Evolutionary conservation across 2,797 vertebrate genomes (phyloP), one percentile per base, ranked within the genome.

Genomic region (Borostomias antarcticus): DNA sequence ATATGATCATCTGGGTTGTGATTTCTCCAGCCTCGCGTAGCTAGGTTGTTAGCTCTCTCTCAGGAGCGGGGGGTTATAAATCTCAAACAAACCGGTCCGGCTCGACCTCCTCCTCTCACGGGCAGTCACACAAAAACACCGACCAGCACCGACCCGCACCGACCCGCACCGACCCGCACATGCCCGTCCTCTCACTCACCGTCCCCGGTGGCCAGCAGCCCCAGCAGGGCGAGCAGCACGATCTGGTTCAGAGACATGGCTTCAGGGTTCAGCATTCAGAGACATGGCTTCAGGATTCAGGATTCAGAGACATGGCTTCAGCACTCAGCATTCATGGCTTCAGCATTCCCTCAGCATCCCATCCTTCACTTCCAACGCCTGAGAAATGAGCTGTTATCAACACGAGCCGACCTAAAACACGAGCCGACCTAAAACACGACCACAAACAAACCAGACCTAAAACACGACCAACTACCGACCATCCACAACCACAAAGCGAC

Each of bases 201-300:
- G 28, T 86, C 66, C 72, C 84, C 85, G 82, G 82, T 68, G 23
- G 80, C 77, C 74, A 70, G 80, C 25, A 78, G 81, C 75, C 88
- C 90, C 11, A 75, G 10, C 77, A 93, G 88, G 85, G 82, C 81
- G 60, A 92, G 72, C 70, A 92, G 72, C 68, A 85, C 79, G 21
- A 67, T 75, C 75, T 69, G 78, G 82, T 72, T 90, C 17, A 88
- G 21, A 91, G 87, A 80, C 93, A 94, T 94, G 70, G 78, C 87
- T 86, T 82, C 87, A 28, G 68, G 74, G 88, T 86, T 91, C n/a
- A n/a, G n/a, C n/a, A n/a, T 72, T 90, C 17, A 88, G 21, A 91
- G 87, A 80, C 93, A 94, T 94, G 70, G 78, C 87, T 86, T 82
- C 87, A 28, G 68, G 74, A 88, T 86, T 91, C n/a, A n/a, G n/a